Conservation (phyloP, 2,797 vertebrate genomes). For the Oceanodroma leucorhoa region DNA sequence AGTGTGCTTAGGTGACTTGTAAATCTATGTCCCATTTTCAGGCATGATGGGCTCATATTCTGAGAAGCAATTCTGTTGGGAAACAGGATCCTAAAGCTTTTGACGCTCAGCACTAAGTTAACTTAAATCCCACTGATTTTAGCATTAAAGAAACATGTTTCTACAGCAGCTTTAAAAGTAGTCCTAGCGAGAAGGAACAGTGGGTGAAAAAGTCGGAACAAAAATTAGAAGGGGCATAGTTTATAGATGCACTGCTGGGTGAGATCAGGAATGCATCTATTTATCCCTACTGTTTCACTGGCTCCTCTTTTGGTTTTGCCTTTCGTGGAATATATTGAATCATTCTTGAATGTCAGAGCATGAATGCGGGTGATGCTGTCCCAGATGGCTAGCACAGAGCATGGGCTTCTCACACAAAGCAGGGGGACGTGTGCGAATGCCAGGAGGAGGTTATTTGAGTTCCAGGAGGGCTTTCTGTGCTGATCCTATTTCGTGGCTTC, state of each 20-base stretch:
- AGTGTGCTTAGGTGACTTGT: neutral
- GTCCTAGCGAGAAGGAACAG: neutral
- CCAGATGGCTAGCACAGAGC: neutral
- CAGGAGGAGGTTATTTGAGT: neutral
- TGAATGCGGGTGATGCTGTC: neutral
- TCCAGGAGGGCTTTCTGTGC: neutral
- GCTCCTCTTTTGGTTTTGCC: neutral
- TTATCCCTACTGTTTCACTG: conserved; percentile 12
- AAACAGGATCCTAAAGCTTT: conserved; percentile 1
- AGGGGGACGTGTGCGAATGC: neutral
- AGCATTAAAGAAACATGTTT: neutral
- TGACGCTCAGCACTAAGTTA: neutral
- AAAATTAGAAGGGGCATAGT: neutral
- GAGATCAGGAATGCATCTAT: conserved; percentile 21
- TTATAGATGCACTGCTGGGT: neutral
- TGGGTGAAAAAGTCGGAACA: neutral
- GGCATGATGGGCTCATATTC: neutral
- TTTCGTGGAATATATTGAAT: conserved; percentile 30
- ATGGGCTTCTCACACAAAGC: conserved; percentile 22
- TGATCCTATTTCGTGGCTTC: neutral
- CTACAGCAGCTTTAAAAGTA: neutral
- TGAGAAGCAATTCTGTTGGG: neutral
- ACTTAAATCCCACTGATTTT: neutral
- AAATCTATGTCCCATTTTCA: neutral
- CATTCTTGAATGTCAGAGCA: conserved; percentile 7